A percentile compares a stretch with the other conserved stretches of the same genome.
Evolutionary conservation across 2,888 invertebrate genomes (phyloP).

Genomic region (Alitta virens): DNA sequence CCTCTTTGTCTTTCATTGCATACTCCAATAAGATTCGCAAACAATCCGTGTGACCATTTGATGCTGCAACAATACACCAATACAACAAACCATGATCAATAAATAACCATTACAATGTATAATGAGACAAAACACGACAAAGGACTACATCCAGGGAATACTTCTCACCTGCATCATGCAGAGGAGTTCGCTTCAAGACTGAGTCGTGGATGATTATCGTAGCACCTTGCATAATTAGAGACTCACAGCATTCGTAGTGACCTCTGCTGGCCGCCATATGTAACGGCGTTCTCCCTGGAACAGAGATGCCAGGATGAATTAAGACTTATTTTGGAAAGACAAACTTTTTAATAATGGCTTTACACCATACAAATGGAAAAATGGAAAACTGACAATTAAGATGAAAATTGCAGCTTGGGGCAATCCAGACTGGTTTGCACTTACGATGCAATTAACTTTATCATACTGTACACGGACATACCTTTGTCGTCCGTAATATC

Average conservation of each 20-base stretch:
- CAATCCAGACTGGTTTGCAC: too few relatives aligned
- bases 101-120: background rate
- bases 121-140: too few relatives aligned
- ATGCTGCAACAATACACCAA: constrained; percentile 45
- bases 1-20: constrained; percentile 45
- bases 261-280: constrained; percentile 64
- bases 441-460: too few relatives aligned
- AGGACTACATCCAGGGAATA: too few relatives aligned
- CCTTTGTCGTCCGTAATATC: constrained; percentile 63
- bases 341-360: background rate
- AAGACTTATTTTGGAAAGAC: too few relatives aligned
- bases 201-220: constrained; percentile 61
- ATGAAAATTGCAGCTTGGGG: too few relatives aligned
- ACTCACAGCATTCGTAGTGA: constrained; percentile 63
- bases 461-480: too few relatives aligned
- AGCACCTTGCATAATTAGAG: constrained; percentile 63
- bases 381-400: too few relatives aligned
- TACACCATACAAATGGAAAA: too few relatives aligned
- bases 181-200: constrained; percentile 60
- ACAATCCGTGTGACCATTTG: constrained; percentile 63
- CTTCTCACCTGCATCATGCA: constrained; percentile 61
- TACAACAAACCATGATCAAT: background rate
- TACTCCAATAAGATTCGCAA: constrained; percentile 61
- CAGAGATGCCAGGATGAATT: too few relatives aligned
- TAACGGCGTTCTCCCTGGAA: constrained; percentile 60